Conservation (phyloP, 2,113 vertebrate species). For the Pogonocichla stellata region DNA sequence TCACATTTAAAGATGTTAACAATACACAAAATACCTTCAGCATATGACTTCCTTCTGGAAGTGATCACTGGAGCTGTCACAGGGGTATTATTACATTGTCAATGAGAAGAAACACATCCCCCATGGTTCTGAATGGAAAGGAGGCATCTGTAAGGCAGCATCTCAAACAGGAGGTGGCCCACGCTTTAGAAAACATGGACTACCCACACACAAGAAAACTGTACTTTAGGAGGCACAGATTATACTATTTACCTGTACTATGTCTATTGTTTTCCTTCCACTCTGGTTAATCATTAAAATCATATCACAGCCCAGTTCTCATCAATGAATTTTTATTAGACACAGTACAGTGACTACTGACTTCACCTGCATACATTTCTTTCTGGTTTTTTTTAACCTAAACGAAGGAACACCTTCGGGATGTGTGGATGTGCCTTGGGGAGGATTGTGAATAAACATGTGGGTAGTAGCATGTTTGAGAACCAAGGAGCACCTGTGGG, state of each 20-base stretch:
- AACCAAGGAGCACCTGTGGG: background rate
- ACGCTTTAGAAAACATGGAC: background rate
- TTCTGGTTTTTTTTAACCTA: background rate
- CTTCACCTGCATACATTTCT: background rate
- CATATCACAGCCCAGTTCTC: background rate
- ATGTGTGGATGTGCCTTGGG: background rate
- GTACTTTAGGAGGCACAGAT: background rate
- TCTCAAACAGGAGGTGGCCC: background rate
- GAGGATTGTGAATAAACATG: background rate
- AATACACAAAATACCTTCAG: conserved; percentile 15
- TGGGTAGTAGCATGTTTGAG: background rate
- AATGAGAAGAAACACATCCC: conserved; percentile 14
- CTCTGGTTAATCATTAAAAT: background rate
- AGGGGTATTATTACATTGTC: conserved; percentile 24
- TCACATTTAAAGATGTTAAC: conserved; percentile 34
- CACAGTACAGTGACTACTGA: background rate
- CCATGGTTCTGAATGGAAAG: background rate
- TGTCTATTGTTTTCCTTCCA: background rate
- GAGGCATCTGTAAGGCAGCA: background rate
- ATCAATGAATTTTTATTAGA: background rate
- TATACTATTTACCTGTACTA: background rate
- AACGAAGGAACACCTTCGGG: background rate
- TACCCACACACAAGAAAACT: background rate
- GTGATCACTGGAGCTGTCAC: conserved; percentile 4
- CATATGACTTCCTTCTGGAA: background rate